Conservation (phyloP, 2,888 invertebrate genomes). For the Apamea anceps region DNA sequence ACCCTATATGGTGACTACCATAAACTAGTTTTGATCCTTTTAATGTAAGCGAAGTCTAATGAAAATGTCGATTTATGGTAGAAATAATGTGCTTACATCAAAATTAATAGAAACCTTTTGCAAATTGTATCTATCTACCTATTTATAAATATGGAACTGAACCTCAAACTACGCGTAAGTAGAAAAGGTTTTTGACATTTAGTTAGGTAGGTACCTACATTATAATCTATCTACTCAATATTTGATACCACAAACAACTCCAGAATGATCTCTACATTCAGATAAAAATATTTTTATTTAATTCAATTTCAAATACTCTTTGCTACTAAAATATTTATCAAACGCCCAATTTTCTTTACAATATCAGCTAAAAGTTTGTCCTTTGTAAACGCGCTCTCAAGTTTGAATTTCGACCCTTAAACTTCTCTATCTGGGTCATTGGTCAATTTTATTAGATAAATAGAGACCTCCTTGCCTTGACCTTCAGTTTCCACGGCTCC, state of each 20-base stretch:
- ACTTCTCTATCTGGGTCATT: constrained; percentile 51
- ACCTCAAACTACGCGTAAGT: background rate
- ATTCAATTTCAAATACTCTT: background rate
- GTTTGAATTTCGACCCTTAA: constrained; percentile 48
- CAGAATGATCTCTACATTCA: background rate
- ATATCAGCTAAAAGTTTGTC: background rate
- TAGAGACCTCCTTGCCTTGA: constrained; percentile 30
- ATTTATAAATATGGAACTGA: background rate
- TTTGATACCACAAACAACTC: background rate
- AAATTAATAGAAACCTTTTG: constrained; percentile 18
- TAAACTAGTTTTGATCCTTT: constrained; percentile 39
- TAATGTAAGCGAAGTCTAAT: constrained; percentile 28
- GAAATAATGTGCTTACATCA: constrained; percentile 19
- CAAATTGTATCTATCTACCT: background rate
- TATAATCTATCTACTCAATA: background rate
- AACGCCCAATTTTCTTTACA: constrained; percentile 5
- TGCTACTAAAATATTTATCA: background rate
- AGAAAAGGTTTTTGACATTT: too few species aligned
- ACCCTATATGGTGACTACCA: constrained; percentile 20
- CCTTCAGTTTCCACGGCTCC: constrained; percentile 32
- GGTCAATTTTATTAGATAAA: constrained; percentile 54
- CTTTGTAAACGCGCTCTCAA: constrained; percentile 7
- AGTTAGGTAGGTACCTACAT: background rate
- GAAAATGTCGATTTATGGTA: constrained; percentile 44
- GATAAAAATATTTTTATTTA: background rate